Evolutionary conservation across 1,140 invertebrate species (phyloP).

Genomic region (Belonocnema kinseyi): DNA sequence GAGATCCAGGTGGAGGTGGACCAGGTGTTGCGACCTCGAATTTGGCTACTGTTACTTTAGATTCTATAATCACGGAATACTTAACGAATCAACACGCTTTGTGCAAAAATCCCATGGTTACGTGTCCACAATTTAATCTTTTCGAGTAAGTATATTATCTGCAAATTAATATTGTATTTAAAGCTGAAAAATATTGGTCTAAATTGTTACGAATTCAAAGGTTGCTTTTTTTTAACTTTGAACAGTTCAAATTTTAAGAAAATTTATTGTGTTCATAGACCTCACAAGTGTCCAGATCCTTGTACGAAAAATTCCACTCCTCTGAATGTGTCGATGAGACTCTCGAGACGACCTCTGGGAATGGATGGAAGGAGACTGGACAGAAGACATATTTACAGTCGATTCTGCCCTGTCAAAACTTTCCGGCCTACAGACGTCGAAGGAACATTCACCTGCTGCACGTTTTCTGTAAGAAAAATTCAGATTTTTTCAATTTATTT

Average conservation of each 20-base stretch:
- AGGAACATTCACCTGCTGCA: slow-evolving; percentile 88
- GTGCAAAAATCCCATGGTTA: slow-evolving; percentile 94
- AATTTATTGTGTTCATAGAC: slow-evolving; percentile 75
- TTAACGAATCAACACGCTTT: slow-evolving; percentile 96
- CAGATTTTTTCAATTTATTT: neutral
- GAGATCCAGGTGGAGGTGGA: slow-evolving; percentile 63
- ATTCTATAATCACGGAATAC: slow-evolving; percentile 97
- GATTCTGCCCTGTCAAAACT: slow-evolving; percentile 91
- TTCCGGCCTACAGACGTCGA: slow-evolving; percentile 86
- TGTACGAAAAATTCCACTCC: slow-evolving; percentile 83
- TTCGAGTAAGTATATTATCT: slow-evolving; percentile 80
- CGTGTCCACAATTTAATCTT: slow-evolving; percentile 92
- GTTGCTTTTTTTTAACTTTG: slow-evolving; percentile 18
- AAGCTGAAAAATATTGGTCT: slow-evolving; percentile 33
- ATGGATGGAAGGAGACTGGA: slow-evolving; percentile 80
- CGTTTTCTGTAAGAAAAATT: slow-evolving; percentile 80
- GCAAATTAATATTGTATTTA: slow-evolving; percentile 3
- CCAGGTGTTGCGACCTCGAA: slow-evolving; percentile 64
- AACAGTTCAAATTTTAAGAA: neutral
- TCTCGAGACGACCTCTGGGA: slow-evolving; percentile 77
- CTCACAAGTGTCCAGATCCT: slow-evolving; percentile 95
- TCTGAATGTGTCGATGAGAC: slow-evolving; percentile 82
- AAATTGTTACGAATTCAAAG: slow-evolving; percentile 27
- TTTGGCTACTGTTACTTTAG: slow-evolving; percentile 81
- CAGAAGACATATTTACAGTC: slow-evolving; percentile 89